phyloP scores from a whole-genome alignment of 2,888 invertebrate genomes.

The Dicyrtoma fusca region DNA sequence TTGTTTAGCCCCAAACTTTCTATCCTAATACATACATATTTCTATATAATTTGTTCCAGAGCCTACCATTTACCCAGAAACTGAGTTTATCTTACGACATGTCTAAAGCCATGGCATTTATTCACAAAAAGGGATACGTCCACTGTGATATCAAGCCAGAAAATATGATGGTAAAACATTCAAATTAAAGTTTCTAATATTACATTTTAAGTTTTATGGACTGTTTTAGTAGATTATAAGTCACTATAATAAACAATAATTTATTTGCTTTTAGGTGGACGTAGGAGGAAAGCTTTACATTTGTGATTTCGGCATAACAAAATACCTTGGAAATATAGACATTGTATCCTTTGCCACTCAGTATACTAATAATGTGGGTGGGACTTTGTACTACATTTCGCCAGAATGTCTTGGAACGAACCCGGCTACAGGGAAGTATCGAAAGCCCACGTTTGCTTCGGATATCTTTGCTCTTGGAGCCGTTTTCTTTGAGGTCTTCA shows the following conservation, averaged over 20 bases:
- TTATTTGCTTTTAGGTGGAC: constrained; percentile 8
- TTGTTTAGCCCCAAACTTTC: no score
- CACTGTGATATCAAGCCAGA: constrained; percentile 21
- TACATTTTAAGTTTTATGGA: no score
- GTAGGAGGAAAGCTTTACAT: constrained; percentile 12
- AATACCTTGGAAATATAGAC: constrained; percentile 29
- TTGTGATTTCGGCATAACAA: constrained; percentile 36
- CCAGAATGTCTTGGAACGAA: constrained; percentile 29
- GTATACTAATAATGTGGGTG: constrained; percentile 24
- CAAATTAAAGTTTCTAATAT: no score
- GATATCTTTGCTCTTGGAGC: constrained; percentile 6
- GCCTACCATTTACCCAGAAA: background rate
- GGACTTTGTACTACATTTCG: constrained; percentile 31
- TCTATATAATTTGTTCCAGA: no score
- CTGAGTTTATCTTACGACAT: background rate
- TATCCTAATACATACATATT: no score
- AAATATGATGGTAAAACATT: constrained; percentile 7
- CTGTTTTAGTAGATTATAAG: no score
- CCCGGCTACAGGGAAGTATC: background rate
- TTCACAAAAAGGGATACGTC: constrained; percentile 9
- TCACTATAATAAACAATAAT: no score
- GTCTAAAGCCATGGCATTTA: constrained; percentile 3
- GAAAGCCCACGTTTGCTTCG: constrained; percentile 24
- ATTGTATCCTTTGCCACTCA: constrained; percentile 5
- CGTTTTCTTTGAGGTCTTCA: no score